Conservation (phyloP, 2,797 vertebrate genomes). For the Hippoglossus hippoglossus region DNA sequence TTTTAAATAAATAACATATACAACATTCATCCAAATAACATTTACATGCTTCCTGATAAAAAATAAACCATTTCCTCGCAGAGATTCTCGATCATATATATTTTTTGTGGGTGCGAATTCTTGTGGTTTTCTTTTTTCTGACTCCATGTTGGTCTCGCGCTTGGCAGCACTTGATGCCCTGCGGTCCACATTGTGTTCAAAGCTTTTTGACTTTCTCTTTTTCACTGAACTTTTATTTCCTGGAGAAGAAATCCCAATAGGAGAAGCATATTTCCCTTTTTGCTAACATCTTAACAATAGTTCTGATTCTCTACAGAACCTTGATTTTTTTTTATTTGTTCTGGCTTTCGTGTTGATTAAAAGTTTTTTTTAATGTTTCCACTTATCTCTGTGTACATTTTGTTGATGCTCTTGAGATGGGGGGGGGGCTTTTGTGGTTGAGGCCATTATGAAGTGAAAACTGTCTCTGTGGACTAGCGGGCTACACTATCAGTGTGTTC, state of each 20-base stretch:
- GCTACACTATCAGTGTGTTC: constrained; percentile 74
- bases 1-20: background rate
- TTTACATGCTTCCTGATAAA: background rate
- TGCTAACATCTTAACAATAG: background rate
- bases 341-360: background rate
- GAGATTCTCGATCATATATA: constrained; percentile 3
- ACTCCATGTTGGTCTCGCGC: background rate
- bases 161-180: constrained; percentile 7
- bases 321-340: constrained; percentile 6
- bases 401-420: constrained; percentile 32
- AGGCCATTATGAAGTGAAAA: constrained; percentile 61
- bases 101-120: background rate
- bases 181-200: background rate
- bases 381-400: constrained; percentile 30
- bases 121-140: constrained; percentile 7
- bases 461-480: constrained; percentile 51
- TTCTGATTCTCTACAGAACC: background rate
- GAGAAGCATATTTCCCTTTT: background rate
- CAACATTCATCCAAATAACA: background rate
- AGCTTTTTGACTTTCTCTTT: background rate
- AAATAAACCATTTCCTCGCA: background rate
- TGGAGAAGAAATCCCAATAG: background rate
- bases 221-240: constrained; percentile 8
- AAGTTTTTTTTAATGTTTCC: constrained; percentile 1
- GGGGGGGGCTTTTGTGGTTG: constrained; percentile 11